Evolutionary conservation across 2,797 vertebrate species (phyloP).

Genomic region (Naso thynnoides): DNA sequence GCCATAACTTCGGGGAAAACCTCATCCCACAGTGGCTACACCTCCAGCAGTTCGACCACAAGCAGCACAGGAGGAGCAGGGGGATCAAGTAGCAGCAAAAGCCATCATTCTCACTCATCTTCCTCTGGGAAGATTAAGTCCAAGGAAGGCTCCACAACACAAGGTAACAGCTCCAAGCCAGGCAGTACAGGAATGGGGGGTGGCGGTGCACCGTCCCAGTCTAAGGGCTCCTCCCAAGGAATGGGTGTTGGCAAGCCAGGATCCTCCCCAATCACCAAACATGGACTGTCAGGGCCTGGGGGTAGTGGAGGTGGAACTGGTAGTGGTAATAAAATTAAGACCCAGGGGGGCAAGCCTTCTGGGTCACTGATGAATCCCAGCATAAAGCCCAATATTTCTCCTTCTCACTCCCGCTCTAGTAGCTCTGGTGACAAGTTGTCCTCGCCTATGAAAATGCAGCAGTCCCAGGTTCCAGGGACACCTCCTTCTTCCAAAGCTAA

Average conservation of each 20-base stretch:
- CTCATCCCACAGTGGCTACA: slow-evolving; percentile 94
- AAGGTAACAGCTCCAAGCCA: slow-evolving; percentile 91
- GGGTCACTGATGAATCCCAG: slow-evolving; percentile 95
- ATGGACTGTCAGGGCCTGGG: slow-evolving; percentile 90
- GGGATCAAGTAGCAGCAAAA: slow-evolving; percentile 89
- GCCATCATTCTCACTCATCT: slow-evolving; percentile 96
- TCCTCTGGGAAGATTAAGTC: slow-evolving; percentile 96
- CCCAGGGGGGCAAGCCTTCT: slow-evolving; percentile 96
- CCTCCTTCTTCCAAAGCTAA: slow-evolving; percentile 98
- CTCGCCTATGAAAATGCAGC: slow-evolving; percentile 95
- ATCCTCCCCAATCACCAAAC: slow-evolving; percentile 96
- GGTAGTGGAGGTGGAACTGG: slow-evolving; percentile 82
- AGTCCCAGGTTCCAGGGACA: slow-evolving; percentile 92
- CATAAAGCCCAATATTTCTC: slow-evolving; percentile 98
- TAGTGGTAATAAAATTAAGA: slow-evolving; percentile 91
- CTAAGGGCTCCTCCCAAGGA: slow-evolving; percentile 93
- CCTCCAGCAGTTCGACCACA: slow-evolving; percentile 89
- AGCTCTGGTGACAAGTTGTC: slow-evolving; percentile 93
- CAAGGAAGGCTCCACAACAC: slow-evolving; percentile 90
- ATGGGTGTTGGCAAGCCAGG: slow-evolving; percentile 93
- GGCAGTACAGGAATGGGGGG: slow-evolving; percentile 85
- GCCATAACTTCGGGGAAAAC: slow-evolving; percentile 96
- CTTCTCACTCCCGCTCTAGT: slow-evolving; percentile 95
- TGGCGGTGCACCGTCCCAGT: slow-evolving; percentile 83
- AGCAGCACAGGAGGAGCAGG: slow-evolving; percentile 78